Conservation (phyloP, 2,797 vertebrate species). For the Sebastes flavidus region DNA sequence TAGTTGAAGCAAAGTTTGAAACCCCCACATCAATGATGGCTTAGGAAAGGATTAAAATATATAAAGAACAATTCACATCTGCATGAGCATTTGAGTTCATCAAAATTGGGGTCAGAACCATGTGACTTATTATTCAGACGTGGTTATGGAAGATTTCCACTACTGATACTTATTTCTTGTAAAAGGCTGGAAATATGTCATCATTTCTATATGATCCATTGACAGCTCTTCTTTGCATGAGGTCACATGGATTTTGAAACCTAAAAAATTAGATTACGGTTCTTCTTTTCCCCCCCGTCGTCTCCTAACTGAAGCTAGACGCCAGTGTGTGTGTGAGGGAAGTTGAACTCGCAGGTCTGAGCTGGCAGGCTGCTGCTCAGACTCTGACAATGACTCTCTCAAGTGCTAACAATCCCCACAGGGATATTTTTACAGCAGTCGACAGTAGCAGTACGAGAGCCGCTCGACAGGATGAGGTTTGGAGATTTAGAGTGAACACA, state of each 20-base stretch:
- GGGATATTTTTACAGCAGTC: slow-evolving; percentile 42
- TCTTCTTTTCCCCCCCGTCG: too few species aligned
- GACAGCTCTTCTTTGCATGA: not conserved
- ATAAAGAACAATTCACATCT: not conserved
- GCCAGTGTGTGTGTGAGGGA: not conserved
- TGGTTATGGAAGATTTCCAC: not conserved
- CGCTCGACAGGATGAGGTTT: slow-evolving; percentile 29
- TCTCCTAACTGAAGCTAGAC: not conserved
- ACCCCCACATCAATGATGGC: not conserved
- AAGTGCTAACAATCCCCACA: slow-evolving; percentile 43
- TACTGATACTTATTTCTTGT: not conserved
- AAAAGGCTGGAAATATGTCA: not conserved
- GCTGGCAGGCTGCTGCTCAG: slow-evolving; percentile 22
- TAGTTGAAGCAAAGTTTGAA: not conserved
- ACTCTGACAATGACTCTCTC: slow-evolving; percentile 41
- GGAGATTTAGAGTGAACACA: slow-evolving; percentile 40
- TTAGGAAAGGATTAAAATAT: not conserved
- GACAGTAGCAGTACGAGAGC: slow-evolving; percentile 26
- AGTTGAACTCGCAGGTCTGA: slow-evolving; percentile 16
- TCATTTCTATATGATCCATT: not conserved
- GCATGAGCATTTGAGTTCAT: not conserved
- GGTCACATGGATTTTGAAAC: not conserved
- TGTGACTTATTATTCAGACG: not conserved
- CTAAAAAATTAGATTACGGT: not conserved
- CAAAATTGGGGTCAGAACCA: not conserved